A percentile compares a stretch with the other conserved stretches of the same genome.
These are phyloP conservation scores for Cantharis rufa DNA, from an alignment of 2,888 invertebrate species.

Conservation along the genomic window DNA sequence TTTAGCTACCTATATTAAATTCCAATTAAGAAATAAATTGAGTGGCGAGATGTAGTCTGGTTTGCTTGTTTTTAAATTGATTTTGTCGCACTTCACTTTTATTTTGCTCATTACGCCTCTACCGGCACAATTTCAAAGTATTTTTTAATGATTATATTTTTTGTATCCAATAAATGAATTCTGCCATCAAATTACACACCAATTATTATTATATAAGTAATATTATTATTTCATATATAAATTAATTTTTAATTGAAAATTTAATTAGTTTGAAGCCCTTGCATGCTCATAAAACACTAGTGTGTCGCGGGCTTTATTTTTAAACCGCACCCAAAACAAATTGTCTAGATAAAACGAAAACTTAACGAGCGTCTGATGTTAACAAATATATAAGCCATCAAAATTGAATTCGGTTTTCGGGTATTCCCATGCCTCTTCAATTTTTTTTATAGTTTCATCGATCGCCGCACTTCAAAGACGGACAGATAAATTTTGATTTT, in stretches of 20 bases:
- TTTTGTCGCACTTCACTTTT: neutral
- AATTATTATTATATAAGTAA: no score
- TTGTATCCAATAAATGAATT: no score
- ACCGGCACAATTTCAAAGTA: neutral
- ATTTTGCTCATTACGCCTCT: neutral
- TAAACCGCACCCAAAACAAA: neutral
- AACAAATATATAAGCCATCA: neutral
- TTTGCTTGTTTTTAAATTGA: neutral
- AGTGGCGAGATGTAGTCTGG: conserved; percentile 16
- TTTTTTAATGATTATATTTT: no score
- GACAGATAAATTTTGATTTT: neutral
- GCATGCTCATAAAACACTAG: neutral
- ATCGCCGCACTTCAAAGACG: neutral
- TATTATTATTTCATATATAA: no score
- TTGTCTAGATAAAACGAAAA: neutral
- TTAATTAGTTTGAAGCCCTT: no score
- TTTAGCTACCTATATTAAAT: conserved; percentile 9
- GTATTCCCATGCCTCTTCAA: neutral
- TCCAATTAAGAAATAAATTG: conserved; percentile 22
- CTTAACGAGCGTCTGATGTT: neutral
- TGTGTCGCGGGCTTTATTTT: neutral
- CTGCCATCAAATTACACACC: no score
- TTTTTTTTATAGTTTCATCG: neutral
- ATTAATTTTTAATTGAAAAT: no score
- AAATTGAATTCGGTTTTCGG: neutral